phyloP scores from a whole-genome alignment of 2,888 invertebrate species.

The Camptogramma bilineatum region DNA sequence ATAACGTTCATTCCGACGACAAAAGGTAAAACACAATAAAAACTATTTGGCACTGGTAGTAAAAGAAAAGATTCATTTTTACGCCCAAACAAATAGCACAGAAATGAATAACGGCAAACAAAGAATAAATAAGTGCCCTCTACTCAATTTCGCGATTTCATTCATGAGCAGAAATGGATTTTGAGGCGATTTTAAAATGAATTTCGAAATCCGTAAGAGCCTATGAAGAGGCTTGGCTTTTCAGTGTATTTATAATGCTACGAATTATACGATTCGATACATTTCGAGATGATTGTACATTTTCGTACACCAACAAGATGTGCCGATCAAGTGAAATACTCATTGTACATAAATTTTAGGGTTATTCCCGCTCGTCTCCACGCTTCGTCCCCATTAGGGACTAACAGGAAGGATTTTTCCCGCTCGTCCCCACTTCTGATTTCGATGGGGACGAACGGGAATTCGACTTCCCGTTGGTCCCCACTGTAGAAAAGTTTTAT shows the following conservation, averaged over 20 bases:
- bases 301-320: no score
- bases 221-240: not conserved
- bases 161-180: conserved; percentile 19
- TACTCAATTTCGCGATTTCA: conserved; percentile 26
- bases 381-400: no score
- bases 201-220: conserved; percentile 3
- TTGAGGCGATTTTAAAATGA: conserved; percentile 11
- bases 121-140: conserved; percentile 28
- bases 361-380: no score
- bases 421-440: no score
- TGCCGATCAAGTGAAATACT: no score
- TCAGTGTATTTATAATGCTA: not conserved
- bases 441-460: no score
- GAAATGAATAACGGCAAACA: conserved; percentile 30
- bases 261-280: not conserved
- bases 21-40: conserved; percentile 28
- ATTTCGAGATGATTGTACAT: not conserved
- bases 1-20: conserved; percentile 5
- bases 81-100: conserved; percentile 21
- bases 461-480: no score
- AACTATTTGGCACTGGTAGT: conserved; percentile 27
- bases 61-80: conserved; percentile 23
- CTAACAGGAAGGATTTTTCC: no score
- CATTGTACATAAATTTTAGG: no score
- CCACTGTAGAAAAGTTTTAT: no score